A percentile compares a stretch with the other conserved stretches of the same genome.
Evolutionary conservation across 2,113 vertebrate genomes (phyloP).

Genomic region (Tachysurus fulvidraco): DNA sequence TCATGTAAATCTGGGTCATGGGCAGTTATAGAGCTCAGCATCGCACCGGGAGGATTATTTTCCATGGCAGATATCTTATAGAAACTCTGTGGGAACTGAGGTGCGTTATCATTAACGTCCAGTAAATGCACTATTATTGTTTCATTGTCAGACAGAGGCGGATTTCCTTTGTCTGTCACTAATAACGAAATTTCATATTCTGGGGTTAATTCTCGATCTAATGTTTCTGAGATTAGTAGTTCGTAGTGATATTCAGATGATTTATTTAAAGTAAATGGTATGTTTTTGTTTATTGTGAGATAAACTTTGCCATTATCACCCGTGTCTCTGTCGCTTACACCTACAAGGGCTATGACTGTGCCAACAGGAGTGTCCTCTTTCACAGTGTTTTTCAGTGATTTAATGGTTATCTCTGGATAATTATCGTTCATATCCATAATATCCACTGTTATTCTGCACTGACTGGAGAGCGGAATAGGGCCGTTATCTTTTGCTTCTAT

Average conservation of each 20-base stretch:
- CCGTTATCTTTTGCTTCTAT: constrained; percentile 67
- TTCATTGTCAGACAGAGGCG: constrained; percentile 56
- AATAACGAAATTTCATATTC: constrained; percentile 61
- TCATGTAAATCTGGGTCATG: constrained; percentile 73
- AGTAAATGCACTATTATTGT: constrained; percentile 48
- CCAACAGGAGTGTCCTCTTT: constrained; percentile 55
- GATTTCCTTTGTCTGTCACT: constrained; percentile 57
- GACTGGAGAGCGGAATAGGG: constrained; percentile 29
- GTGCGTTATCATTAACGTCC: constrained; percentile 55
- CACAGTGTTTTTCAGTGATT: constrained; percentile 52
- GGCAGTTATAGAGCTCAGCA: constrained; percentile 54
- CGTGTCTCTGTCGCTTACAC: constrained; percentile 63
- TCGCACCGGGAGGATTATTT: constrained; percentile 52
- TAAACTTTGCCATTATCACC: constrained; percentile 68
- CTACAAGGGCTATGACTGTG: constrained; percentile 56
- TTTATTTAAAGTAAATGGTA: constrained; percentile 55
- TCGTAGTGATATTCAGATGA: constrained; percentile 56
- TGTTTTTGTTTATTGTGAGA: constrained; percentile 53
- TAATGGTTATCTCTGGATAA: constrained; percentile 51
- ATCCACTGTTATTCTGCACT: constrained; percentile 52
- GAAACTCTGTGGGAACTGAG: constrained; percentile 47
- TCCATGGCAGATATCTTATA: constrained; percentile 48
- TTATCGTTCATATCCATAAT: constrained; percentile 57
- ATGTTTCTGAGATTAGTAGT: constrained; percentile 53
- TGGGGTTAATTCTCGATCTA: constrained; percentile 58